Conservation (phyloP, 2,888 invertebrate species). For the Tigriopus californicus region DNA sequence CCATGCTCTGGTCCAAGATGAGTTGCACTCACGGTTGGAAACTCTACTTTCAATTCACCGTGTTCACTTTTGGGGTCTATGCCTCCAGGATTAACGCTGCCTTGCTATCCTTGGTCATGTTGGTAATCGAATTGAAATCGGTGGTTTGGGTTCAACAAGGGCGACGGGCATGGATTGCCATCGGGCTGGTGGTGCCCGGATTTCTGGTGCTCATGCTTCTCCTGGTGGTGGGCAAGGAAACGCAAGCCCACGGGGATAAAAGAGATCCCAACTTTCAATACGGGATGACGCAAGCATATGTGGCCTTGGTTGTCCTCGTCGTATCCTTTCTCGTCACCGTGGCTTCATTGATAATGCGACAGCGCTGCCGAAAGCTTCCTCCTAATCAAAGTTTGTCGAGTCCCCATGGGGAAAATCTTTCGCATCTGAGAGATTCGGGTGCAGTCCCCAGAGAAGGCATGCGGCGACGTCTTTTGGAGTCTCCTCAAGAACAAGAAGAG, state of each 20-base stretch:
- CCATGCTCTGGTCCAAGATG: conserved; percentile 49
- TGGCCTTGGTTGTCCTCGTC: conserved; percentile 9
- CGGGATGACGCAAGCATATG: conserved; percentile 37
- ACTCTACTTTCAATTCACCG: conserved; percentile 49
- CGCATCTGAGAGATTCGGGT: too few species aligned
- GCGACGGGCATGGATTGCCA: background rate
- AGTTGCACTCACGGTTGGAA: conserved; percentile 39
- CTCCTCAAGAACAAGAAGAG: too few species aligned
- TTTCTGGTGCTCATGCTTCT: conserved; percentile 46
- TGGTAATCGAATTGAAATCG: conserved; percentile 44
- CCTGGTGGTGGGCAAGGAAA: conserved; percentile 33
- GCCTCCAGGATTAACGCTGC: conserved; percentile 53
- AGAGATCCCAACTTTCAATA: conserved; percentile 56
- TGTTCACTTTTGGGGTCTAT: conserved; percentile 51
- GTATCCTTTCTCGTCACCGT: conserved; percentile 41
- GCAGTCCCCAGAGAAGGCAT: too few species aligned
- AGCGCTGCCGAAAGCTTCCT: conserved; percentile 37
- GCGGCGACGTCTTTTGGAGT: too few species aligned
- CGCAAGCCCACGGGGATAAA: conserved; percentile 35
- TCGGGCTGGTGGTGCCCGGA: conserved; percentile 32
- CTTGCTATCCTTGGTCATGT: conserved; percentile 54
- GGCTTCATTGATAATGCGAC: conserved; percentile 60
- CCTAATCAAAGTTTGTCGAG: background rate
- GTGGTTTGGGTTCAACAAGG: background rate
- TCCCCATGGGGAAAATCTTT: too few species aligned